phyloP scores from a whole-genome alignment of 2,888 invertebrate genomes.

The Serripes groenlandicus region DNA sequence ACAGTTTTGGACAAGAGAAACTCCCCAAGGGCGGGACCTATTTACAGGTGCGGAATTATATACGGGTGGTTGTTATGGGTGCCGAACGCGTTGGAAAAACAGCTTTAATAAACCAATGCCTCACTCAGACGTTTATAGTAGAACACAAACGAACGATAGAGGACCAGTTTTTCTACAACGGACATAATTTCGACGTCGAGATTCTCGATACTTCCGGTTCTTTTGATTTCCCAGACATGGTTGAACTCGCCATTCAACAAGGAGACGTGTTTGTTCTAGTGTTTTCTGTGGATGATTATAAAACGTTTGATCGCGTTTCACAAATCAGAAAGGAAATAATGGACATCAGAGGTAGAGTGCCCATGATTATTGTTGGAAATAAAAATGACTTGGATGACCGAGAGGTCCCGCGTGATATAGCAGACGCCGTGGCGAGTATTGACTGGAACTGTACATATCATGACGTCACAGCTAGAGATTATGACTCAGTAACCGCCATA shows the following conservation, averaged over 20 bases:
- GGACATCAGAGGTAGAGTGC: constrained; percentile 70
- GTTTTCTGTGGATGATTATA: constrained; percentile 84
- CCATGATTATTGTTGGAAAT: constrained; percentile 82
- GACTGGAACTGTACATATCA: constrained; percentile 56
- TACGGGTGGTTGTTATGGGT: constrained; percentile 85
- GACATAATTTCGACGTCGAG: constrained; percentile 76
- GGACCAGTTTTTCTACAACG: constrained; percentile 85
- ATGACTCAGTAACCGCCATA: constrained; percentile 23
- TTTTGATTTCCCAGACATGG: constrained; percentile 86
- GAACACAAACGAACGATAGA: constrained; percentile 86
- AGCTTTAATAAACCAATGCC: constrained; percentile 83
- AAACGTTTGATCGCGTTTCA: constrained; percentile 83
- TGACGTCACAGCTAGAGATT: constrained; percentile 40
- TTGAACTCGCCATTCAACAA: constrained; percentile 83
- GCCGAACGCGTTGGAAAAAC: constrained; percentile 85
- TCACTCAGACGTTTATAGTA: constrained; percentile 81
- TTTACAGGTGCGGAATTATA: constrained; percentile 36
- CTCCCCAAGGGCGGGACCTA: constrained; percentile 21
- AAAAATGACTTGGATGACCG: constrained; percentile 75
- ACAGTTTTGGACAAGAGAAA: constrained; percentile 40
- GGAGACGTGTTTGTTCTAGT: constrained; percentile 86
- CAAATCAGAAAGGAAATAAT: constrained; percentile 77
- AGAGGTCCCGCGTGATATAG: constrained; percentile 90
- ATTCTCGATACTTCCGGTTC: constrained; percentile 86
- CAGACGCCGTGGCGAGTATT: constrained; percentile 89